Conservation (phyloP, 2,113 vertebrate species). For the Leptocoma aspasia region DNA sequence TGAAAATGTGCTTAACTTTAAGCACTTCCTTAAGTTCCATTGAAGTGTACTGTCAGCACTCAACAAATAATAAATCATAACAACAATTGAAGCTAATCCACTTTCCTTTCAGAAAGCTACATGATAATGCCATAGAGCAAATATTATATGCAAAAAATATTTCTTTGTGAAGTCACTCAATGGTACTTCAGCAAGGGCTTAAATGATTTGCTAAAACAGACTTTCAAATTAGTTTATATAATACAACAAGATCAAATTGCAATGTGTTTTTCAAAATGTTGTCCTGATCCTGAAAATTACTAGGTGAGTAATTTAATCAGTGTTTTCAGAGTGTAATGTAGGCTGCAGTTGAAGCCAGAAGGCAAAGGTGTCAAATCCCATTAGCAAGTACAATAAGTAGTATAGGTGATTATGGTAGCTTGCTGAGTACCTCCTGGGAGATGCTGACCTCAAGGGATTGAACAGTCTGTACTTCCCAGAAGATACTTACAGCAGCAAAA, state of each 20-base stretch:
- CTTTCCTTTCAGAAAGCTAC: slow-evolving; percentile 36
- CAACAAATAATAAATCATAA: slow-evolving; percentile 40
- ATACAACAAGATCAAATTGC: slow-evolving; percentile 37
- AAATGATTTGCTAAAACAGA: slow-evolving; percentile 20
- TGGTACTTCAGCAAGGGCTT: slow-evolving; percentile 17
- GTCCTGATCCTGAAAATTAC: slow-evolving; percentile 37
- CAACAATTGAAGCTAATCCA: slow-evolving; percentile 34
- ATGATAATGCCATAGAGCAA: slow-evolving; percentile 25
- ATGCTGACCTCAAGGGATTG: background rate
- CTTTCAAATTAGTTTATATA: slow-evolving; percentile 9
- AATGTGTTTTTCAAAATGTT: slow-evolving; percentile 10
- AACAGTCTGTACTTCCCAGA: background rate
- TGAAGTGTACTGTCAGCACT: slow-evolving; percentile 61
- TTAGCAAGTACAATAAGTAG: slow-evolving; percentile 42
- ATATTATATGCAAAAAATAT: slow-evolving; percentile 31
- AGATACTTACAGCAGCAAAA: background rate
- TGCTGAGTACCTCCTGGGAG: slow-evolving; percentile 11
- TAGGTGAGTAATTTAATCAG: slow-evolving; percentile 45
- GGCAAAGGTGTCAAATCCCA: slow-evolving; percentile 55
- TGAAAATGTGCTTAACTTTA: slow-evolving; percentile 59
- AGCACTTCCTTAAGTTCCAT: slow-evolving; percentile 47
- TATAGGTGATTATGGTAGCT: background rate
- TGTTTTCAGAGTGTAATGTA: slow-evolving; percentile 14
- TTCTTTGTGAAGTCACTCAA: slow-evolving; percentile 3
- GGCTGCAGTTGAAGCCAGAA: slow-evolving; percentile 13